Conservation (phyloP, 1,140 invertebrate genomes). For the Eciton burchellii region DNA sequence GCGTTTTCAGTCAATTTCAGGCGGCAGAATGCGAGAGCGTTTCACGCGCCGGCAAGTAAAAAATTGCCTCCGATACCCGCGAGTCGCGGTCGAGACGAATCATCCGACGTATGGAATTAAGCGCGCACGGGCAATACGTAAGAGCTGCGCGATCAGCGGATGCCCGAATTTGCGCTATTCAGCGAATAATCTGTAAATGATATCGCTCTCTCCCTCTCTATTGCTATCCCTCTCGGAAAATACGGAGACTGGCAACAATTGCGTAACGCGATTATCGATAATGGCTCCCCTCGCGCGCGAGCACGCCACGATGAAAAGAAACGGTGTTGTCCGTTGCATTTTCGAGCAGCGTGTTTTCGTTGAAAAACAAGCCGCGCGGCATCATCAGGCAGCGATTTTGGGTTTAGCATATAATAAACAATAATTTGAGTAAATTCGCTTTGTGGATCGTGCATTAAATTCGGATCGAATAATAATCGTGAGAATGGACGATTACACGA, state of each 20-base stretch:
- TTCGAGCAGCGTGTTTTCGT: too few species aligned
- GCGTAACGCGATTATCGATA: too few species aligned
- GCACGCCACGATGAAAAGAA: too few species aligned
- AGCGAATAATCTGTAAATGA: not conserved
- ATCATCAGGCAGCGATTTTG: too few species aligned
- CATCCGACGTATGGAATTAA: slow-evolving; percentile 23
- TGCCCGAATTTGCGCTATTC: not conserved
- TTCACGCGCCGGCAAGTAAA: slow-evolving; percentile 55
- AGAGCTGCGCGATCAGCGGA: not conserved
- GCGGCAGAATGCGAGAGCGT: slow-evolving; percentile 47
- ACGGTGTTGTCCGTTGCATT: too few species aligned
- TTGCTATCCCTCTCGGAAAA: too few species aligned
- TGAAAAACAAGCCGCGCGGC: too few species aligned
- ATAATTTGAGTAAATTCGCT: slow-evolving; percentile 31
- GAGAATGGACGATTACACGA: slow-evolving; percentile 3
- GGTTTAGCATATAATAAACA: not conserved
- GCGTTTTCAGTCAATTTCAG: slow-evolving; percentile 56
- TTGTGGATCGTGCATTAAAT: slow-evolving; percentile 22
- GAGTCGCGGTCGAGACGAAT: slow-evolving; percentile 9
- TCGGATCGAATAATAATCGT: slow-evolving; percentile 37
- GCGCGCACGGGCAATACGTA: not conserved
- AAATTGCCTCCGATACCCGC: slow-evolving; percentile 31
- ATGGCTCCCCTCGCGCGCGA: too few species aligned
- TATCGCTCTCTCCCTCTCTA: not conserved
- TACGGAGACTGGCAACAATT: too few species aligned